Conservation (phyloP, 2,888 invertebrate species). For the Metellina segmentata region DNA sequence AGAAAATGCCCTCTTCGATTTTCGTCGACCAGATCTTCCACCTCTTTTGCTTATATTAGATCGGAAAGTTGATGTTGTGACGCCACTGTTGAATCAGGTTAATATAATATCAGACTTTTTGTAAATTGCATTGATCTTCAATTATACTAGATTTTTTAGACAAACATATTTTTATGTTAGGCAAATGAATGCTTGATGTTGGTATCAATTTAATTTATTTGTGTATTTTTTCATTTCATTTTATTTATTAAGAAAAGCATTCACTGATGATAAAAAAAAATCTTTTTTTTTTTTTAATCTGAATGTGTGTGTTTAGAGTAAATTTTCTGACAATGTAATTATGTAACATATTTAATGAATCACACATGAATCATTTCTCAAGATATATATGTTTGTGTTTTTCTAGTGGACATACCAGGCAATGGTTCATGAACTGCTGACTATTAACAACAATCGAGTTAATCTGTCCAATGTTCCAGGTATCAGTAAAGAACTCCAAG, state of each 20-base stretch:
- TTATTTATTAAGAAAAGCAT: neutral
- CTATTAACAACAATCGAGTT: constrained; percentile 96
- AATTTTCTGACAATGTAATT: neutral
- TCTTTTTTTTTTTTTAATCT: too few relatives aligned
- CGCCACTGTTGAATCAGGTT: constrained; percentile 94
- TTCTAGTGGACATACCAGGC: constrained; percentile 99
- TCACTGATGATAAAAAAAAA: neutral
- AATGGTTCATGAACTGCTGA: constrained; percentile 98
- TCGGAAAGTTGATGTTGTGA: constrained; percentile 95
- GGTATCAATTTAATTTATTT: neutral
- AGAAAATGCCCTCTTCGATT: constrained; percentile 93
- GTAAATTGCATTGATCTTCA: neutral
- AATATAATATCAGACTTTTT: neutral
- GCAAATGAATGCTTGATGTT: neutral
- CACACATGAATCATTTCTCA: neutral
- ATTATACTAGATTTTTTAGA: neutral
- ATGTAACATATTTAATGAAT: neutral
- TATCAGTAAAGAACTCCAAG: constrained; percentile 92
- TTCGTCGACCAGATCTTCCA: constrained; percentile 86
- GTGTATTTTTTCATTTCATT: neutral
- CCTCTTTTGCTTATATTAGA: constrained; percentile 94
- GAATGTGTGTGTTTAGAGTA: neutral
- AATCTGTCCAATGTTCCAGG: constrained; percentile 91
- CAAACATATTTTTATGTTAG: neutral
- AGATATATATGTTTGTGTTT: constrained; percentile 8